phyloP scores from a whole-genome alignment of 2,888 invertebrate genomes.

The Erebia aethiops region DNA sequence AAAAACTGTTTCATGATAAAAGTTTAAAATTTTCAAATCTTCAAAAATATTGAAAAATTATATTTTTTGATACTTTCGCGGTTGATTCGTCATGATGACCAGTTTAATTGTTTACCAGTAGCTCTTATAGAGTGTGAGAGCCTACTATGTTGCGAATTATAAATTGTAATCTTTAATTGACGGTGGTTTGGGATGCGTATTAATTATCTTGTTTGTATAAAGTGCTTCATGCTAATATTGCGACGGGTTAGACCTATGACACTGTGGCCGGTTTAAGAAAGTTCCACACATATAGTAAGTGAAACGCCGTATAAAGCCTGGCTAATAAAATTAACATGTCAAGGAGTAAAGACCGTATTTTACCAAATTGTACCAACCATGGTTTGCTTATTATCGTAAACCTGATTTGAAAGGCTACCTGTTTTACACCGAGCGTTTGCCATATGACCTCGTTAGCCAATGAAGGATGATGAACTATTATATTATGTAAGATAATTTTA shows the following conservation, averaged over 20 bases:
- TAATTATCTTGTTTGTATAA: slow-evolving; percentile 24
- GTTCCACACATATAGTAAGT: background rate
- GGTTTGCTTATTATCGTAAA: background rate
- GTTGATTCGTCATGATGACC: slow-evolving; percentile 16
- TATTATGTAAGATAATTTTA: background rate
- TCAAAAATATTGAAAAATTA: background rate
- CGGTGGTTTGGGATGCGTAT: slow-evolving; percentile 16
- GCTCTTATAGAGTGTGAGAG: slow-evolving; percentile 20
- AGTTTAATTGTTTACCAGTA: slow-evolving; percentile 33
- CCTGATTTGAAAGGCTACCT: slow-evolving; percentile 5
- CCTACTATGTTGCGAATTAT: slow-evolving; percentile 25
- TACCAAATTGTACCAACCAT: background rate
- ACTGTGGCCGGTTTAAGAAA: slow-evolving; percentile 7
- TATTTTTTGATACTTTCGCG: background rate
- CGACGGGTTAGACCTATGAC: slow-evolving; percentile 11
- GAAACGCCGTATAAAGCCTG: background rate
- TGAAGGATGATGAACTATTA: slow-evolving; percentile 1
- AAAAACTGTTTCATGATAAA: background rate
- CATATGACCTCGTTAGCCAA: slow-evolving; percentile 1
- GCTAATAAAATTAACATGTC: background rate
- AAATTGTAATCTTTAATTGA: slow-evolving; percentile 28
- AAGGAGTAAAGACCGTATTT: background rate
- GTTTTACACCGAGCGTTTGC: background rate
- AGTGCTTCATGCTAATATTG: slow-evolving; percentile 16
- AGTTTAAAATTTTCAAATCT: background rate